Evolutionary conservation across 2,797 vertebrate genomes (phyloP), one percentile per base, ranked within the genome.

Genomic region (Telmatherina bonti): DNA sequence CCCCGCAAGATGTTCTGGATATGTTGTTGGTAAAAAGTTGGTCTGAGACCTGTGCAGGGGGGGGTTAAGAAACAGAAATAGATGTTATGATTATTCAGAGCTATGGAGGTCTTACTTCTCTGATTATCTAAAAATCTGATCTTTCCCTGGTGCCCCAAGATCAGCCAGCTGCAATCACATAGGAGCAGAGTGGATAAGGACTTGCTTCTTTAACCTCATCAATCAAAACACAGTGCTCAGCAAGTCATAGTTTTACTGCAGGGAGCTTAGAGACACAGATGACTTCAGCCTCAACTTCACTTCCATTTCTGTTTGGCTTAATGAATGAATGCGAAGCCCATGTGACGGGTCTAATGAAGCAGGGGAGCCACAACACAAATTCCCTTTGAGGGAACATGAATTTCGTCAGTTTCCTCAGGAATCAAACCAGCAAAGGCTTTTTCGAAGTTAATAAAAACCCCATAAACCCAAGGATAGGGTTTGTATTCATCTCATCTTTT

Each of bases 121-220:
- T 9, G 59, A 52, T 51, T 53, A 59, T 82, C 67, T 87, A 24
- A 63, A 87, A 78, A 69, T 81, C 41, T 1, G 55, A 85, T 83
- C 75, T 57, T 72, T 59, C 67, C 55, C n/a, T 72, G 24, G 61
- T 79, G 58, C 58, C 54, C 38, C 68, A 72, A 67, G 74, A 64
- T 59, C 65, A 75, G 72, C 77, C 91, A 91, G 81, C 90, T 91
- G 86, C 78, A 85, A 73, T 89, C 81, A 85, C 83, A 89, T 24
- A 74, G 66, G 78, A 88, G 70, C 69, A 68, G 62, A 70, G 63
- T 69, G 70, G 73, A 73, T 24, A 56, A 84, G 55, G 76, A 78
- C 55, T 74, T 72, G 58, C 62, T 78, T 84, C 78, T 90, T 83
- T 88, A 84, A 89, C 85, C 74, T 85, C 80, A 85, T 89, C 83